Conservation (phyloP, 2,797 vertebrate species). For the Sebastes minor region DNA sequence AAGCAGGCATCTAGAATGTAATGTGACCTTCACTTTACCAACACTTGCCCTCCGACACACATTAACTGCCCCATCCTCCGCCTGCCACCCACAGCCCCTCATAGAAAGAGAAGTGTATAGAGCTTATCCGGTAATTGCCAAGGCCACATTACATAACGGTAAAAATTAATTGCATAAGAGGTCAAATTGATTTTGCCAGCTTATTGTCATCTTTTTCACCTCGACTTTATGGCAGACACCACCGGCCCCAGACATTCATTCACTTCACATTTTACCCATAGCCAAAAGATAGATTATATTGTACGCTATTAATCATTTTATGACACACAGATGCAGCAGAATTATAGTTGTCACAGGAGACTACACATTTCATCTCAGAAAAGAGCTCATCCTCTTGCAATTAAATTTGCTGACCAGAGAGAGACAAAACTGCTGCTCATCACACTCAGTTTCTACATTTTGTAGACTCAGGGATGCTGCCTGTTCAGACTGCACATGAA, state of each 20-base stretch:
- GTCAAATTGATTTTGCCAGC: slow-evolving; percentile 41
- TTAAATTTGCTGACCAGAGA: slow-evolving; percentile 28
- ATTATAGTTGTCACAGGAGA: slow-evolving; percentile 10
- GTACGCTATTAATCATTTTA: slow-evolving; percentile 22
- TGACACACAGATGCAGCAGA: slow-evolving; percentile 14
- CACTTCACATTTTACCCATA: neutral
- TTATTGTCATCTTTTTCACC: slow-evolving; percentile 37
- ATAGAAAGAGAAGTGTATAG: neutral
- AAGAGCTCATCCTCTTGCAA: slow-evolving; percentile 4
- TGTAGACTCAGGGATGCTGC: slow-evolving; percentile 2
- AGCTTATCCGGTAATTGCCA: slow-evolving; percentile 16
- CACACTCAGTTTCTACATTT: neutral
- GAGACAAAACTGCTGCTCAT: slow-evolving; percentile 13
- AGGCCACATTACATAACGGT: slow-evolving; percentile 41
- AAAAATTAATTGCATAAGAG: slow-evolving; percentile 48
- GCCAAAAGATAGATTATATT: neutral
- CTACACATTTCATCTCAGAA: slow-evolving; percentile 11
- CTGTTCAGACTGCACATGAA: slow-evolving; percentile 1
- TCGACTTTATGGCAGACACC: slow-evolving; percentile 16
- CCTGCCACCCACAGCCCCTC: slow-evolving; percentile 1
- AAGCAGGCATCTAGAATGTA: neutral
- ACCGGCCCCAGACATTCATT: neutral
- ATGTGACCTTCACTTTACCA: neutral
- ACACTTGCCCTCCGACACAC: neutral
- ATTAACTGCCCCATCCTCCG: neutral